phyloP scores from a whole-genome alignment of 2,888 invertebrate genomes.

The Sinohyriopsis cumingii region DNA sequence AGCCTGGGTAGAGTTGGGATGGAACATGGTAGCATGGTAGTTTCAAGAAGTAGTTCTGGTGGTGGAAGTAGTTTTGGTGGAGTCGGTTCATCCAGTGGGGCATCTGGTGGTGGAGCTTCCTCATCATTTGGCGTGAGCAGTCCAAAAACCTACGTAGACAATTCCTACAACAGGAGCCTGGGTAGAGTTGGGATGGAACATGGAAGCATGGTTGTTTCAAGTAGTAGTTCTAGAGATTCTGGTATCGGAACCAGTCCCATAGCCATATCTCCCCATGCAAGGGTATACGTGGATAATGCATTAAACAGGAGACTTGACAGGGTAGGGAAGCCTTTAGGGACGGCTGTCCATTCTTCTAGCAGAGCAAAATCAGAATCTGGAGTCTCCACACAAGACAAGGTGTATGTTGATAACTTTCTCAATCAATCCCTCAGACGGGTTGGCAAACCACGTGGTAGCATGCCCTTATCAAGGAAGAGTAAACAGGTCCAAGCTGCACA shows the following conservation, averaged over 20 bases:
- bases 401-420: conserved; percentile 17
- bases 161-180: neutral
- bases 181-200: conserved; percentile 2
- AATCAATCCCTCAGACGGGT: conserved; percentile 18
- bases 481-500: neutral
- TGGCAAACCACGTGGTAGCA: conserved; percentile 18
- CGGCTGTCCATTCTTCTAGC: conserved; percentile 1
- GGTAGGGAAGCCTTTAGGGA: conserved; percentile 18
- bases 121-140: too few relatives aligned
- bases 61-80: neutral
- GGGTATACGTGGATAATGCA: neutral
- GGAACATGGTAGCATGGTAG: conserved; percentile 14
- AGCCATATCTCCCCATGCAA: too few relatives aligned
- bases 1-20: conserved; percentile 16
- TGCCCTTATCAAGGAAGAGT: conserved; percentile 5
- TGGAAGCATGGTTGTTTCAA: conserved; percentile 11
- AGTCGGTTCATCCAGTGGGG: neutral
- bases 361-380: neutral
- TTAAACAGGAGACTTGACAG: conserved; percentile 10
- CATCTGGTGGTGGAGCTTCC: too few relatives aligned
- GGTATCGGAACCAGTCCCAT: too few relatives aligned
- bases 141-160: conserved; percentile 4
- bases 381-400: neutral
- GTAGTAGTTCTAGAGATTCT: neutral
- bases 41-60: conserved; percentile 6